Evolutionary conservation across 2,888 invertebrate species (phyloP), one percentile per base, ranked within the genome.

Genomic region (Heliconius hortense): DNA sequence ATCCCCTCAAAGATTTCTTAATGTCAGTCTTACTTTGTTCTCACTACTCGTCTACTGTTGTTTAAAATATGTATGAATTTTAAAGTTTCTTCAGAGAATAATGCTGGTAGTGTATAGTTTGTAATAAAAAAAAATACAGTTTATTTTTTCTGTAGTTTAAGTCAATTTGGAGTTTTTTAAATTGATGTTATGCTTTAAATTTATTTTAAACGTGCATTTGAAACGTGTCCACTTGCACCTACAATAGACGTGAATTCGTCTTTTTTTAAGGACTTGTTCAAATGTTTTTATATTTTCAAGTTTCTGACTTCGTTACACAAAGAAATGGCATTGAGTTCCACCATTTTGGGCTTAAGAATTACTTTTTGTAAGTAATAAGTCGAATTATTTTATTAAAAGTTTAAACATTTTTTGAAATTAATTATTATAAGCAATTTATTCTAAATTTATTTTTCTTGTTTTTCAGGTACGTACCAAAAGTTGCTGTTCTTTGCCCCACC

Each of bases 381-480:
- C 4, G 7, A 70, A 62, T 43, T 72, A 53, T 28, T 63, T 31
- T 53, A 53, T 21, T 8, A 5, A 18, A 53, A 21, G 0, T 53
- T 1, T 8, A 7, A 21, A 53, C 8, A 2, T 2, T 53, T 53
- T 8, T 21, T 53, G 21, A 21, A 48, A 48, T 53, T n/a, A 28
- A 0, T n/a, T 35, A 64, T 13, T 64, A n/a, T 15, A 39, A 31
- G 0, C 28, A 35, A 24, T n/a, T 35, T 39, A n/a, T 15, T 26
- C 7, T 68, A n/a, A n/a, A 26, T 35, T n/a, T 7, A 24, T 10
- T 62, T 28, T 31, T 60, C n/a, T 68, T 69, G 60, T 62, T 13
- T 74, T 74, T 35, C 74, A 74, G 74, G 74, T 74, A 74, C 24
- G 71, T 71, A 39, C 24, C 31, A 59, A 35, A 59, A 43, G 35